Evolutionary conservation across 2,113 vertebrate genomes (phyloP).

Genomic region (Muntiacus muntjak): DNA sequence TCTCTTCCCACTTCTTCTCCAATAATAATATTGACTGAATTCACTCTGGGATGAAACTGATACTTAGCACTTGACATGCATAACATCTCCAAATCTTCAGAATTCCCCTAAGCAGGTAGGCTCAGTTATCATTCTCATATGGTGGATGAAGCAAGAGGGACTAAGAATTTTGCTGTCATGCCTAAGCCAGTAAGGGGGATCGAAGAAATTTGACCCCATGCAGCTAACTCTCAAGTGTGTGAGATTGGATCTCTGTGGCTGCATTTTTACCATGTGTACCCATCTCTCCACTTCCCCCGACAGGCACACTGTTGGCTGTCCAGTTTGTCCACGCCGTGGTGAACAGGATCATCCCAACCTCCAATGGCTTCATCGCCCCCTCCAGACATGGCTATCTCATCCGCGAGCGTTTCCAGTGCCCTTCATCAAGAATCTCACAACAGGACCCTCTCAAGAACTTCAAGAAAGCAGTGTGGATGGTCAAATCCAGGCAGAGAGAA

Average conservation of each 20-base stretch:
- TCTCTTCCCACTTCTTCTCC: background rate
- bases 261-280: background rate
- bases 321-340: slow-evolving; percentile 81
- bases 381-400: slow-evolving; percentile 76
- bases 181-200: too few relatives aligned
- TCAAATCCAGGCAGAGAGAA: slow-evolving; percentile 75
- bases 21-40: background rate
- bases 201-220: background rate
- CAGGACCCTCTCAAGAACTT: slow-evolving; percentile 80
- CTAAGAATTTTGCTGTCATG: background rate
- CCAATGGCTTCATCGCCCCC: slow-evolving; percentile 81
- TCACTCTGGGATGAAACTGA: background rate
- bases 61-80: background rate
- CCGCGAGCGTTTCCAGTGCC: slow-evolving; percentile 80
- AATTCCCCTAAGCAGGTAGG: background rate
- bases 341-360: slow-evolving; percentile 75
- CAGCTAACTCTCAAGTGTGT: background rate
- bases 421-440: slow-evolving; percentile 24
- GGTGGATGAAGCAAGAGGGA: background rate
- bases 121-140: background rate
- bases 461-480: slow-evolving; percentile 71
- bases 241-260: background rate
- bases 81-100: background rate
- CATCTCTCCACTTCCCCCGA: background rate
- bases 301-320: slow-evolving; percentile 82